A percentile compares a stretch with the other conserved stretches of the same genome.
These are phyloP conservation scores for Episyrphus balteatus DNA, from an alignment of 1,140 invertebrate genomes.

Conservation along the genomic window DNA sequence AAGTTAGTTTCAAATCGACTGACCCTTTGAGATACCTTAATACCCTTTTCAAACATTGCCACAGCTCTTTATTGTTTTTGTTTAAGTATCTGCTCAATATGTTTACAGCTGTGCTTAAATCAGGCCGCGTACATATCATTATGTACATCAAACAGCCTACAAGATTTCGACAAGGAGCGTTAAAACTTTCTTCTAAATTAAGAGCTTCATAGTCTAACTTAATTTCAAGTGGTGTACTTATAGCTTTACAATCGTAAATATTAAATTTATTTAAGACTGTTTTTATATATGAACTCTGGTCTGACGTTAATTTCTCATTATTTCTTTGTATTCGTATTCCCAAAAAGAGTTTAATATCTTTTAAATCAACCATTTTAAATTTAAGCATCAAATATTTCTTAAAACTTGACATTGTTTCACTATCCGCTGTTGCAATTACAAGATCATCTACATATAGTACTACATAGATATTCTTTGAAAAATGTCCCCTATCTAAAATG, in stretches of 20 bases:
- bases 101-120: constrained; percentile 5
- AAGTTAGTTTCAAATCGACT: constrained; percentile 8
- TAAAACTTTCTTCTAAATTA: constrained; percentile 6
- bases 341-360: constrained; percentile 17
- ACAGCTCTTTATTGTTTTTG: constrained; percentile 8
- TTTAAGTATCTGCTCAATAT: constrained; percentile 7
- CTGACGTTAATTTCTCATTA: constrained; percentile 7
- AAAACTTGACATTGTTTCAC: constrained; percentile 10
- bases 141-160: constrained; percentile 11
- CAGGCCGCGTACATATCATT: constrained; percentile 5
- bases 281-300: constrained; percentile 13
- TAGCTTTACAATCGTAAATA: constrained; percentile 6
- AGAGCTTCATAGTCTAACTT: constrained; percentile 9
- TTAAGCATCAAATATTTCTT: constrained; percentile 15
- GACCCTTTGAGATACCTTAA: constrained; percentile 14
- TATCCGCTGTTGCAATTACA: constrained; percentile 12
- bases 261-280: constrained; percentile 5
- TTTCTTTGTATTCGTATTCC: constrained; percentile 13
- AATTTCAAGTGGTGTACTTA: constrained; percentile 4
- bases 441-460: constrained; percentile 20
- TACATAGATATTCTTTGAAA: constrained; percentile 15
- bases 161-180: constrained; percentile 7
- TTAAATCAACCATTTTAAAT: constrained; percentile 12
- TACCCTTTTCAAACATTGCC: constrained; percentile 10
- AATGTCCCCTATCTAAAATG: constrained; percentile 14